Evolutionary conservation across 2,797 vertebrate genomes (phyloP).

Genomic region (Phoebastria nigripes): DNA sequence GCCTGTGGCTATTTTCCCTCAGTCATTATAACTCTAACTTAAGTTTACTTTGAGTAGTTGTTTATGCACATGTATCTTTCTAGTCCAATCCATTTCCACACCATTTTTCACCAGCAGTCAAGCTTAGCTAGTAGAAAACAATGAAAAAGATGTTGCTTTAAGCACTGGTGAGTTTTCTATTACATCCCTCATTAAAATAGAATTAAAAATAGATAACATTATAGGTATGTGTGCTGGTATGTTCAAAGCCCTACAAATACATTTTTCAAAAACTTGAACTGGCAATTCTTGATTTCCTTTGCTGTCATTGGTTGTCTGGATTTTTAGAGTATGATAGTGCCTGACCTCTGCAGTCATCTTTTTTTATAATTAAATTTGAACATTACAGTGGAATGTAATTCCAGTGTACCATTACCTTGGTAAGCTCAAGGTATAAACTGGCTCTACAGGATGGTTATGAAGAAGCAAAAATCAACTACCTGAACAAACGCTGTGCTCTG

Average conservation of each 20-base stretch:
- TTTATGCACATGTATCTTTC: neutral
- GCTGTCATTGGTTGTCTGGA: neutral
- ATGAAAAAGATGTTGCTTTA: conserved; percentile 30
- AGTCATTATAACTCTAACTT: neutral
- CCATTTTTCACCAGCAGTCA: conserved; percentile 16
- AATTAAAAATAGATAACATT: conserved; percentile 32
- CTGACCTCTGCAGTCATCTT: neutral
- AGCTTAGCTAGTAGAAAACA: conserved; percentile 25
- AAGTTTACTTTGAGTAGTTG: conserved; percentile 40
- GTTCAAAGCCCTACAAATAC: neutral
- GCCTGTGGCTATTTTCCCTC: neutral
- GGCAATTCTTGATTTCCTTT: neutral
- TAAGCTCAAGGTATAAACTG: neutral
- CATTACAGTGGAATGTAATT: neutral
- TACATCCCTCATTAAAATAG: conserved; percentile 53
- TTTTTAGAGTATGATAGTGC: neutral
- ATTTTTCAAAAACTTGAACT: neutral
- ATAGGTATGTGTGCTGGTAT: neutral
- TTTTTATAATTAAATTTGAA: neutral
- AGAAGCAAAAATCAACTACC: neutral
- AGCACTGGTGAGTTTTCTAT: conserved; percentile 49
- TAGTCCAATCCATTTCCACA: neutral
- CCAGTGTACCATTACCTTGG: no score
- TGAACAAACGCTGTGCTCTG: neutral
- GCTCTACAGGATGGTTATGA: neutral